Conservation (phyloP, 2,797 vertebrate genomes). For the Ataeniobius toweri region DNA sequence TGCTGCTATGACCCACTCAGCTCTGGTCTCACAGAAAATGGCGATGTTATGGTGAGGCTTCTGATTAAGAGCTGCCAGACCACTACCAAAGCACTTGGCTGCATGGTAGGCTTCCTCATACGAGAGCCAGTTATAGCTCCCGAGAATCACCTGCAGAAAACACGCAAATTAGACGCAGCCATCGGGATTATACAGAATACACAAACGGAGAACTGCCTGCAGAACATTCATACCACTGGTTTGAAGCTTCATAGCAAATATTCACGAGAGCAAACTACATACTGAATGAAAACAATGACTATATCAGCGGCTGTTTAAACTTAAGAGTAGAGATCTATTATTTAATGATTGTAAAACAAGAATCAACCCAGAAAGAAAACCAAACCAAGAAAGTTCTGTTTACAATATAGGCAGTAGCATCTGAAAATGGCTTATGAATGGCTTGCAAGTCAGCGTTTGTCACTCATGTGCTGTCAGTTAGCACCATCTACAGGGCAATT, state of each 20-base stretch:
- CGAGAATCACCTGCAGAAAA: slow-evolving; percentile 89
- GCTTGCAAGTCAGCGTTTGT: not conserved
- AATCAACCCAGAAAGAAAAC: not conserved
- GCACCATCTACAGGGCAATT: slow-evolving; percentile 60
- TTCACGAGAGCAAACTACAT: not conserved
- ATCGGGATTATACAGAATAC: not conserved
- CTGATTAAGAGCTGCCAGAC: slow-evolving; percentile 90
- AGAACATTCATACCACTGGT: not conserved
- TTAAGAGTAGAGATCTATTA: not conserved
- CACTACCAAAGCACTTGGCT: slow-evolving; percentile 89
- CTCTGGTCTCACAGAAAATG: slow-evolving; percentile 96
- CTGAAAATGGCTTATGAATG: not conserved
- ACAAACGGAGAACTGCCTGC: not conserved
- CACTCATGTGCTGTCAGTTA: slow-evolving; percentile 17
- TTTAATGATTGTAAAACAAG: not conserved
- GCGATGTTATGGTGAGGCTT: slow-evolving; percentile 92
- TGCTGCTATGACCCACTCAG: slow-evolving; percentile 93
- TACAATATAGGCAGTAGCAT: not conserved
- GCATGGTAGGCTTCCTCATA: slow-evolving; percentile 88
- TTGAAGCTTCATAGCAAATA: not conserved
- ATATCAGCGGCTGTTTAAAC: not conserved
- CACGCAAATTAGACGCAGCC: not conserved
- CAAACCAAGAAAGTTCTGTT: not conserved
- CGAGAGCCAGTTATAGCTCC: slow-evolving; percentile 92
- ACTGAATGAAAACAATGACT: not conserved